Evolutionary conservation across 2,113 vertebrate species (phyloP), one percentile per base, ranked within the genome.

Genomic region (Edolisoma coerulescens): DNA sequence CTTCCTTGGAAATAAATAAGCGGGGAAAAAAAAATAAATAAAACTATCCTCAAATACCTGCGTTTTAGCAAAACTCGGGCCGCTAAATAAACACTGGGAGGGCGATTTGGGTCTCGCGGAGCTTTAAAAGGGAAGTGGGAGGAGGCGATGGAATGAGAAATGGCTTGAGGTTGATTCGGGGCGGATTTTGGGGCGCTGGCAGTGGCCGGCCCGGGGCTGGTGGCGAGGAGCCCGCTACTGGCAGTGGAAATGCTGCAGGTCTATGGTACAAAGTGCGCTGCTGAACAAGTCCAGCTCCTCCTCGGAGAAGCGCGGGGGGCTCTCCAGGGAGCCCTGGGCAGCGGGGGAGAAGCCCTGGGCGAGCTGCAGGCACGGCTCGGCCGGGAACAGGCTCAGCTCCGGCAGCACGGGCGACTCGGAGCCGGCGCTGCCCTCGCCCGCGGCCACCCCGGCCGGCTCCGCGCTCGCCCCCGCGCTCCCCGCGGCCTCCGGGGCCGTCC

Each of bases 221-320:
- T 12, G 54, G 11, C 6, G 37, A 14, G 18, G 27, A 20, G 17
- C 12, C 61, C 41, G 30, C 85, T 92, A 98, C 16, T 98, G 99
- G 94, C 99, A 99, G 90, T 98, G 98, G 69, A 99, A 96, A 81
- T 98, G 97, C 30, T 99, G 98, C 77, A 99, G 94, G 96, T 99
- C 99, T 96, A 99, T 98, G 33, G 98, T 97, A 96, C 99, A 99
- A 94, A 99, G 98, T 57, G 99, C 99, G 98, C 99, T 99, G 6
- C 98, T 98, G 95, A 99, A 99, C 74, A 99, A 96, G 91, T 99
- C 99, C 96, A 99, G 98, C 93, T 99, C 99, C 96, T 99, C 99
- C 89, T 99, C 99, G 41, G 98, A 99, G 96, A 99, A 99, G 79
- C 98, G 98, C 84, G 99, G 96, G 7, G 99, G 99, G 69, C 99